Conservation (phyloP, 1,140 invertebrate genomes). For the Octopus sinensis region DNA sequence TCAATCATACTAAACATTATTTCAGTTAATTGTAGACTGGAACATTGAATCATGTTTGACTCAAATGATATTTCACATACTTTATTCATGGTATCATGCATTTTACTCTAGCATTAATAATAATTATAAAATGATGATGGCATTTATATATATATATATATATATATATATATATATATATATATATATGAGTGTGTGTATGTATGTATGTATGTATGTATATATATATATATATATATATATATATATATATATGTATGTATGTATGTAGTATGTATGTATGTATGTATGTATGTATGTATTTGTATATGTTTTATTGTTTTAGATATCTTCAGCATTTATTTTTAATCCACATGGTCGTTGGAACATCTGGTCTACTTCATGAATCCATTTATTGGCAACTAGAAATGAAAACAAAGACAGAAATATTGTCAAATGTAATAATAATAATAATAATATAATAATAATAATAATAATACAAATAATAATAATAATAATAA, state of each 20-base stretch:
- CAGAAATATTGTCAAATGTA: neutral
- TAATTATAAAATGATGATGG: too few species aligned
- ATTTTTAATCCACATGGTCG: conserved; percentile 39
- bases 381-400: conserved; percentile 54
- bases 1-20: too few species aligned
- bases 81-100: too few species aligned
- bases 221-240: neutral
- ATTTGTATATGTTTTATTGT: too few species aligned
- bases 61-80: too few species aligned
- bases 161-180: conserved; percentile 5
- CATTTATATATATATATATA: neutral
- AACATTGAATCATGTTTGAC: too few species aligned
- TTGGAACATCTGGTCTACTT: conserved; percentile 46
- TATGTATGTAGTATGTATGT: neutral
- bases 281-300: neutral
- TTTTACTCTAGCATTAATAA: too few species aligned
- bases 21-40: too few species aligned
- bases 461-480: neutral
- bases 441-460: conserved; percentile 2
- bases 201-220: neutral
- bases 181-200: neutral
- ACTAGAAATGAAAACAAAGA: conserved; percentile 39
- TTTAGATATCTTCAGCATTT: too few species aligned
- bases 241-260: neutral
- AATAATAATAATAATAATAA: conserved; percentile 2